Evolutionary conservation across 2,888 invertebrate genomes (phyloP).

Genomic region (Busseola fusca): DNA sequence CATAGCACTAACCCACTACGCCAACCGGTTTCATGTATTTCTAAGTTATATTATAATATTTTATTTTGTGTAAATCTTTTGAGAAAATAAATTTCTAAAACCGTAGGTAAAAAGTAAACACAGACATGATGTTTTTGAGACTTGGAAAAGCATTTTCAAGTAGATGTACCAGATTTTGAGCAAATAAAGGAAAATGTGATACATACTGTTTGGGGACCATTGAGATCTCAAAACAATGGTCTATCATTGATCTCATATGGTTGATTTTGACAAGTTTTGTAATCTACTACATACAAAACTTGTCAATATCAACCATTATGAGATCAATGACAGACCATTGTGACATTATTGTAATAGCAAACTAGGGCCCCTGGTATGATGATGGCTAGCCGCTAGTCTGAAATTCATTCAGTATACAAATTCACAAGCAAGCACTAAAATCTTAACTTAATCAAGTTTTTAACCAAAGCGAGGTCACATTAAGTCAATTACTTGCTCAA

Average conservation of each 20-base stretch:
- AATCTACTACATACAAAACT: no score
- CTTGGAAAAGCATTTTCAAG: slow-evolving; percentile 8
- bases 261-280: no score
- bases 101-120: slow-evolving; percentile 9
- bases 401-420: not conserved
- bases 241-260: no score
- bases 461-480: slow-evolving; percentile 56
- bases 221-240: not conserved
- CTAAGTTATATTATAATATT: no score
- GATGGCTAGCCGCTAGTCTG: not conserved
- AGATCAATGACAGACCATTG: no score
- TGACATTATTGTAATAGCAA: no score
- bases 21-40: no score
- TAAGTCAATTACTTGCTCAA: slow-evolving; percentile 63
- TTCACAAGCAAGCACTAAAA: slow-evolving; percentile 3
- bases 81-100: no score
- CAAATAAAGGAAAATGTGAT: not conserved
- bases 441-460: slow-evolving; percentile 42
- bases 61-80: no score
- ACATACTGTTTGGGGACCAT: not conserved
- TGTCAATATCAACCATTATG: no score
- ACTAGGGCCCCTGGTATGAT: no score
- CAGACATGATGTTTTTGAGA: not conserved
- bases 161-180: not conserved
- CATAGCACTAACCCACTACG: no score